Percentiles rank a stretch among this genome's conserved stretches.
Conservation (phyloP, 2,888 invertebrate genomes). For the Panzeria rudis region DNA sequence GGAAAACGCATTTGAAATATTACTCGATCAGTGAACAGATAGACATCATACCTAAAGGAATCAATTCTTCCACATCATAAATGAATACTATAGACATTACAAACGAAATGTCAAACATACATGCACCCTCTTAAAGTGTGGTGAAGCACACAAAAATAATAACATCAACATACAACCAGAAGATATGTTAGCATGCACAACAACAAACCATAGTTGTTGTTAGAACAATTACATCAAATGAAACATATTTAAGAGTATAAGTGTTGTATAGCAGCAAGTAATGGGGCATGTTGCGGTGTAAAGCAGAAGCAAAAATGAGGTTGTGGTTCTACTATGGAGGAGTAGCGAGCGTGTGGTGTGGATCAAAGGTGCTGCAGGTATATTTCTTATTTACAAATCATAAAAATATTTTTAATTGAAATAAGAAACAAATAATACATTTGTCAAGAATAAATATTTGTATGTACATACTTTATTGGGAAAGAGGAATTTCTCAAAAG, state of each 20-base stretch:
- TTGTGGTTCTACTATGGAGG: neutral
- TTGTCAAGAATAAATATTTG: neutral
- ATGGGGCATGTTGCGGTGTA: neutral
- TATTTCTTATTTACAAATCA: conserved; percentile 57
- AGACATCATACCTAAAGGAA: too few species aligned
- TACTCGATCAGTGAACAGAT: too few species aligned
- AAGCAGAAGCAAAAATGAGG: neutral
- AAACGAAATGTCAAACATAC: too few species aligned
- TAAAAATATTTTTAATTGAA: conserved; percentile 41
- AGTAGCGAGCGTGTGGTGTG: conserved; percentile 2
- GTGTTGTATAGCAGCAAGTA: neutral
- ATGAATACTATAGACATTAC: too few species aligned
- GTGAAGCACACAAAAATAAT: neutral
- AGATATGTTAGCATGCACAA: conserved; percentile 34
- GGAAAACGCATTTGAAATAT: too few species aligned
- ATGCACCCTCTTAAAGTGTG: too few species aligned
- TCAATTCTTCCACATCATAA: too few species aligned
- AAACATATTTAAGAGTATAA: neutral
- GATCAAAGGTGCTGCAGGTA: conserved; percentile 10
- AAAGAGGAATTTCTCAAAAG: neutral
- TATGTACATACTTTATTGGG: neutral
- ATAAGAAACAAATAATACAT: conserved; percentile 31
- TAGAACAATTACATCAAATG: conserved; percentile 22
- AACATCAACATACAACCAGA: conserved; percentile 19
- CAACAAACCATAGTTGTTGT: conserved; percentile 29